Evolutionary conservation across 2,113 vertebrate genomes (phyloP).

Genomic region (Anguilla rostrata): DNA sequence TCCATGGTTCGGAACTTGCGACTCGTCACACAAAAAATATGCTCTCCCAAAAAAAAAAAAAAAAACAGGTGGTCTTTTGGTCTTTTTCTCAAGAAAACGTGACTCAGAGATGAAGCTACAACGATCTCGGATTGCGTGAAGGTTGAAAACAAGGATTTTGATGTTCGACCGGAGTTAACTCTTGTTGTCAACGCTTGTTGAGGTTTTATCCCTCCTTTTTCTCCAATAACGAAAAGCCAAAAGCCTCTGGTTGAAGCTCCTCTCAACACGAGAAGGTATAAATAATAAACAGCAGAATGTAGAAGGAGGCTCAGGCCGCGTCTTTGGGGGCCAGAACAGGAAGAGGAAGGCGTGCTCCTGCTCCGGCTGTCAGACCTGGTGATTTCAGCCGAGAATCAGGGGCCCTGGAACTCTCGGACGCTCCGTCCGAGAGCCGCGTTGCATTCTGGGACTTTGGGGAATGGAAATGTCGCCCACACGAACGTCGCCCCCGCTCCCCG

Average conservation of each 20-base stretch:
- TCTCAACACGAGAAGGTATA: background rate
- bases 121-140: background rate
- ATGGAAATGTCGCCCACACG: background rate
- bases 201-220: background rate
- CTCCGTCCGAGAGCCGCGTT: background rate
- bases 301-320: too few species aligned
- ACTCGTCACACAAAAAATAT: background rate
- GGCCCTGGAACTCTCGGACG: background rate
- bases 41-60: background rate
- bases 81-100: background rate
- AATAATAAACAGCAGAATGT: background rate
- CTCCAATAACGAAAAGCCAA: background rate
- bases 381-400: background rate
- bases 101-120: background rate
- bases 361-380: background rate
- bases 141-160: background rate
- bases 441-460: background rate
- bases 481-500: background rate
- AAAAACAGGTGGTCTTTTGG: background rate
- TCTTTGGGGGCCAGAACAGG: background rate
- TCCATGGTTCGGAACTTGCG: too few species aligned
- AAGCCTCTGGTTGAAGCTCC: background rate
- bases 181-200: too few species aligned
- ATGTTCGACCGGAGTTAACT: background rate
- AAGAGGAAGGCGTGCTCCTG: background rate